phyloP scores from a whole-genome alignment of 2,113 vertebrate species.

The Sardina pilchardus region DNA sequence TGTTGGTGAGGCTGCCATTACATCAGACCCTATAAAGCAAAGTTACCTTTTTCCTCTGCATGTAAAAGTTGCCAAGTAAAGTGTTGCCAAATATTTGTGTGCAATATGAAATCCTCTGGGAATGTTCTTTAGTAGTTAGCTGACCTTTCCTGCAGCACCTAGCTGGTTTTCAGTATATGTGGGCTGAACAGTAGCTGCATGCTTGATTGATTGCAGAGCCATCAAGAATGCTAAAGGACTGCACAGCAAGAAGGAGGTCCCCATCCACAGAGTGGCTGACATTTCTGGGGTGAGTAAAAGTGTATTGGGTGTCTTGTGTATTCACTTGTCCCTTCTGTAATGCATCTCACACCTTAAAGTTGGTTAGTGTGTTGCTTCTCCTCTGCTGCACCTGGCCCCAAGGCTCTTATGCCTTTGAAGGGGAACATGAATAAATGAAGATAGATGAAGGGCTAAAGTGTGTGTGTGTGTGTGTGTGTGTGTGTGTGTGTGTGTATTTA shows the following conservation, averaged over 20 bases:
- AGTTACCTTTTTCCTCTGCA: background rate
- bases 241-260: conserved; percentile 98
- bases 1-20: background rate
- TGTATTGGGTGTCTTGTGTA: background rate
- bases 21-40: background rate
- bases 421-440: background rate
- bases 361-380: background rate
- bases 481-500: conserved; percentile 35
- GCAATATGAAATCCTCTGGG: background rate
- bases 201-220: conserved; percentile 75
- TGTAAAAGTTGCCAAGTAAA: too few relatives aligned
- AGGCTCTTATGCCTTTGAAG: background rate
- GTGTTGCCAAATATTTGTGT: background rate
- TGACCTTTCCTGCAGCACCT: conserved; percentile 30
- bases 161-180: background rate
- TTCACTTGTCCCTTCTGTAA: background rate
- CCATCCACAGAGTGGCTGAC: conserved; percentile 95
- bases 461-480: conserved; percentile 51
- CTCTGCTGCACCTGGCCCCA: background rate
- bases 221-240: conserved; percentile 98
- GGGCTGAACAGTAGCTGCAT: conserved; percentile 28
- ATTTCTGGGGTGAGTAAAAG: conserved; percentile 88
- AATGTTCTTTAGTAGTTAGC: conserved; percentile 17
- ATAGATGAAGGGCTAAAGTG: background rate
- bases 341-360: background rate